phyloP scores from a whole-genome alignment of 2,113 vertebrate species.

The Orientallactaga bullata region DNA sequence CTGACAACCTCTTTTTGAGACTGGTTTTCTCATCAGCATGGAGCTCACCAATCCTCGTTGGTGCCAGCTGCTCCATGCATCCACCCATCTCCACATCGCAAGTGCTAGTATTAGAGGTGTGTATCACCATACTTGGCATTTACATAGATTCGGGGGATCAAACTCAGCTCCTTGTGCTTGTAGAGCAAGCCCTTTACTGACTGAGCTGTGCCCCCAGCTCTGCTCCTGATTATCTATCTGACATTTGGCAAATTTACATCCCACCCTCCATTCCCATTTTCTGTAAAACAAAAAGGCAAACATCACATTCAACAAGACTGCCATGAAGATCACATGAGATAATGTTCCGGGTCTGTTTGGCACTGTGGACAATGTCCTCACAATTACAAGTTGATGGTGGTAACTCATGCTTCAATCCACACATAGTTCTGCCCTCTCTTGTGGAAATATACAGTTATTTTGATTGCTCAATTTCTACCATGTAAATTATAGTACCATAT shows the following conservation, averaged over 20 bases:
- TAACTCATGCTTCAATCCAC: neutral
- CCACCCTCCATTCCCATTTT: neutral
- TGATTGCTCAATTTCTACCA: neutral
- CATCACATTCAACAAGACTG: neutral
- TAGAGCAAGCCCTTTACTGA: too few species aligned
- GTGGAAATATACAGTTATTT: neutral
- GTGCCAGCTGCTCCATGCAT: too few species aligned
- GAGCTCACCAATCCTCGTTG: too few species aligned
- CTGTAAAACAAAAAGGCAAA: conserved; percentile 22
- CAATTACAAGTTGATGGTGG: neutral
- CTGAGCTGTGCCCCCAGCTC: neutral
- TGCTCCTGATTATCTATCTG: neutral
- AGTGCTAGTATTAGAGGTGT: too few species aligned
- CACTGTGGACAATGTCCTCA: neutral
- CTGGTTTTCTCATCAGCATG: too few species aligned
- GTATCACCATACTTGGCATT: too few species aligned
- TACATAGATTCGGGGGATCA: too few species aligned
- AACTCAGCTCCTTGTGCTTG: too few species aligned
- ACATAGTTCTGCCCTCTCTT: neutral
- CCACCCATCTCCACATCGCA: too few species aligned
- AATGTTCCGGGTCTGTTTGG: neutral
- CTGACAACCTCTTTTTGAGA: too few species aligned
- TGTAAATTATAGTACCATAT: neutral
- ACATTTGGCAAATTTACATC: neutral
- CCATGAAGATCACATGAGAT: neutral